phyloP scores from a whole-genome alignment of 1,140 invertebrate species.

The Aleiodes sp. region DNA sequence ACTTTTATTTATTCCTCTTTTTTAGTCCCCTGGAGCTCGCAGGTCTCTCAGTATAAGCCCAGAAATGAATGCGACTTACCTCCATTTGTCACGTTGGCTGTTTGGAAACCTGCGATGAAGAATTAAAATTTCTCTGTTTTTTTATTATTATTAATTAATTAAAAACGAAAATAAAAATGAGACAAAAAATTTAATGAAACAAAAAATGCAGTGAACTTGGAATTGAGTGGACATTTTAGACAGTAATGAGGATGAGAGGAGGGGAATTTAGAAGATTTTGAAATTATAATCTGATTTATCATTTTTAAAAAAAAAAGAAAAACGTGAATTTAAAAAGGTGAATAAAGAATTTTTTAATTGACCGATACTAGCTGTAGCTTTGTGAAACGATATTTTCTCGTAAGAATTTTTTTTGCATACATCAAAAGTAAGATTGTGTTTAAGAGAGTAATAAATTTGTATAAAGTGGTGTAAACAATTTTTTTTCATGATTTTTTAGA shows the following conservation, averaged over 20 bases:
- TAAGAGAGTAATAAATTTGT: constrained; percentile 64
- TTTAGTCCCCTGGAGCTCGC: neutral
- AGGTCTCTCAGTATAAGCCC: neutral
- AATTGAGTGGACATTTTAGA: neutral
- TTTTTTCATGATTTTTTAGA: neutral
- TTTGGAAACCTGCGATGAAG: neutral
- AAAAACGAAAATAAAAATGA: constrained; percentile 36
- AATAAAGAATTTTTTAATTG: constrained; percentile 29
- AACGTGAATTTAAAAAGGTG: constrained; percentile 34
- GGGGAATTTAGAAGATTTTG: neutral
- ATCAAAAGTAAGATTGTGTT: constrained; percentile 57
- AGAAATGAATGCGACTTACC: neutral
- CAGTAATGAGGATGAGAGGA: constrained; percentile 27
- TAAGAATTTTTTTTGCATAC: constrained; percentile 58
- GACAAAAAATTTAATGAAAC: neutral
- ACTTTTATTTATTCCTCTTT: constrained; percentile 8
- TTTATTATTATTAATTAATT: constrained; percentile 27
- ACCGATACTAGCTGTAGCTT: constrained; percentile 56
- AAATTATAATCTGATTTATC: constrained; percentile 1
- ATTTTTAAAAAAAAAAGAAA: constrained; percentile 20
- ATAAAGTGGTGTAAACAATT: constrained; percentile 58
- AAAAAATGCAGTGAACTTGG: constrained; percentile 3
- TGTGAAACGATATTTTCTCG: constrained; percentile 58
- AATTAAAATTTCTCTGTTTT: neutral
- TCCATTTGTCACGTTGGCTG: neutral